phyloP scores from a whole-genome alignment of 2,888 invertebrate species.

The Andrena trimmerana region DNA sequence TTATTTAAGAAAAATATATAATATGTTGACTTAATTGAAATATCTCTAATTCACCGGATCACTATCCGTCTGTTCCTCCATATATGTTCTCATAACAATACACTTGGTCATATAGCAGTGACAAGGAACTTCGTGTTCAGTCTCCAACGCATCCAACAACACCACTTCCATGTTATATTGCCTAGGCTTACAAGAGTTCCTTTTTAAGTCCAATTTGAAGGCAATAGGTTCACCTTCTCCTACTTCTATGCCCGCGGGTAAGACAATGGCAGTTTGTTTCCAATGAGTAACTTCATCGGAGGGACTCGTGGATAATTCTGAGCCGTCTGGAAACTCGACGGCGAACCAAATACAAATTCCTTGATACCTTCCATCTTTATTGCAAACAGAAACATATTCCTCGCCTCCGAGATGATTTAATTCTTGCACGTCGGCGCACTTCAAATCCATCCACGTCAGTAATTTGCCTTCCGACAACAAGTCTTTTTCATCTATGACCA shows the following conservation, averaged over 20 bases:
- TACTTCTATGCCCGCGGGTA: constrained; percentile 89
- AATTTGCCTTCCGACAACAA: constrained; percentile 89
- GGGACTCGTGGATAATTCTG: constrained; percentile 87
- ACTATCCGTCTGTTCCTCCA: constrained; percentile 84
- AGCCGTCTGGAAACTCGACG: constrained; percentile 89
- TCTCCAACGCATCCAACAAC: constrained; percentile 89
- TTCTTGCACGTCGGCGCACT: constrained; percentile 87
- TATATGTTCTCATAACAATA: constrained; percentile 89
- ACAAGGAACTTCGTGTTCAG: constrained; percentile 93
- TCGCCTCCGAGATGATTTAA: constrained; percentile 88
- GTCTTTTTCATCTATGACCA: constrained; percentile 86
- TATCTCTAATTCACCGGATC: background rate
- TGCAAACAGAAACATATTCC: constrained; percentile 86
- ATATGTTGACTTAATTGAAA: background rate
- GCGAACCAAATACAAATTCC: constrained; percentile 94
- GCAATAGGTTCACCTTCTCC: constrained; percentile 89
- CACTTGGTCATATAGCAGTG: constrained; percentile 92
- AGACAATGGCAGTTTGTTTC: constrained; percentile 91
- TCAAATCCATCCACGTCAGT: constrained; percentile 90
- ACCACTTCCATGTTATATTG: constrained; percentile 90
- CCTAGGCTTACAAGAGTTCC: constrained; percentile 86
- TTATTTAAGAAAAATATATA: no score
- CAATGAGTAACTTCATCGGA: constrained; percentile 88
- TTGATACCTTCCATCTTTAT: constrained; percentile 88
- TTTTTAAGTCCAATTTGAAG: constrained; percentile 88